Evolutionary conservation across 2,113 vertebrate genomes (phyloP).

Genomic region (Labrus mixtus): DNA sequence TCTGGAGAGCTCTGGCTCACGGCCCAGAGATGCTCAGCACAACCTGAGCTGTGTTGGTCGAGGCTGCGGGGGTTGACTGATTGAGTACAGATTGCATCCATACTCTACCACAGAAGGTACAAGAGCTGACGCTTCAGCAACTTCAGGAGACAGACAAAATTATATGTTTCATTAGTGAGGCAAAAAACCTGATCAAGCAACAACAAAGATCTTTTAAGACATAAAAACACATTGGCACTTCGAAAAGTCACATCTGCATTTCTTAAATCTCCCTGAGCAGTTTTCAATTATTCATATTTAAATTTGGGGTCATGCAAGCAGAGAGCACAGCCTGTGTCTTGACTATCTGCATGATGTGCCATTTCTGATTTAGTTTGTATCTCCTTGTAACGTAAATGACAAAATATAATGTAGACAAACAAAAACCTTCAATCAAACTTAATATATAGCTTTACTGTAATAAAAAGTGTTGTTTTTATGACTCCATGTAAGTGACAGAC

Average conservation of each 20-base stretch:
- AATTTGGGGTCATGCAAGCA: conserved; percentile 30
- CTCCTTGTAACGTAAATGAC: background rate
- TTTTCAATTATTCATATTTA: conserved; percentile 49
- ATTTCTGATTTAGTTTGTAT: conserved; percentile 3
- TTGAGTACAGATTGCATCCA: conserved; percentile 50
- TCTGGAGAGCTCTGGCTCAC: conserved; percentile 60
- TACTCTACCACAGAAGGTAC: conserved; percentile 25
- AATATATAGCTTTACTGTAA: background rate
- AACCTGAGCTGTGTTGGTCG: conserved; percentile 53
- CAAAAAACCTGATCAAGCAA: too few species aligned
- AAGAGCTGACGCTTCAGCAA: conserved; percentile 27
- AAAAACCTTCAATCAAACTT: too few species aligned
- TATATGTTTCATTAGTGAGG: conserved; percentile 17
- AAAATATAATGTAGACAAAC: background rate
- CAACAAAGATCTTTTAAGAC: conserved; percentile 1
- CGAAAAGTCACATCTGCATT: conserved; percentile 29
- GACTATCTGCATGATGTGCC: conserved; percentile 10
- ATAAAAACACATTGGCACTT: conserved; percentile 13
- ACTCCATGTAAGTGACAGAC: too few species aligned
- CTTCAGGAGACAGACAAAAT: conserved; percentile 26
- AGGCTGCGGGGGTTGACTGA: conserved; percentile 57
- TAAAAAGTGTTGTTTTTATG: background rate
- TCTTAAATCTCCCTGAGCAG: conserved; percentile 21
- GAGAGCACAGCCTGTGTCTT: conserved; percentile 19
- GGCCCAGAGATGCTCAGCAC: conserved; percentile 64